Conservation (phyloP, 2,113 vertebrate species). For the Rhinogobius similis region DNA sequence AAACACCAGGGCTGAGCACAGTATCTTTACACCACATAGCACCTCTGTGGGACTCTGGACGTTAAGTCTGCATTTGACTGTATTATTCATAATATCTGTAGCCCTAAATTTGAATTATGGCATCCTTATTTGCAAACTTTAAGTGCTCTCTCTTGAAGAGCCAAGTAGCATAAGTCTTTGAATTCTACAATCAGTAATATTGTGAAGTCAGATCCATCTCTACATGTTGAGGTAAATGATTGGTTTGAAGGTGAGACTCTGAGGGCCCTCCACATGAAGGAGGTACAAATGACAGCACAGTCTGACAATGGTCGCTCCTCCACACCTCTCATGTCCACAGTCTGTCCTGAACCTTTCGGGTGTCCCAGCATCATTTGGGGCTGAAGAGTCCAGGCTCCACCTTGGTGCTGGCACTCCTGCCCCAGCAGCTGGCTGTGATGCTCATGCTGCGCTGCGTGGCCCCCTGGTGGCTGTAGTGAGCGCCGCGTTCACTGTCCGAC, state of each 20-base stretch:
- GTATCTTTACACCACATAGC: not conserved
- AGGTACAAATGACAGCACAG: not conserved
- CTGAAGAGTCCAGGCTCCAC: slow-evolving; percentile 79
- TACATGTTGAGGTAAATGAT: slow-evolving; percentile 1
- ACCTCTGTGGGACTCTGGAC: not conserved
- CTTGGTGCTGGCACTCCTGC: slow-evolving; percentile 81
- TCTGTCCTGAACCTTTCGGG: slow-evolving; percentile 13
- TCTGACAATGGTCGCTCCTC: not conserved
- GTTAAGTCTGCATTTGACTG: not conserved
- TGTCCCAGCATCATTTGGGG: slow-evolving; percentile 51
- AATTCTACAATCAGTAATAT: not conserved
- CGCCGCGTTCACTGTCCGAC: slow-evolving; percentile 79
- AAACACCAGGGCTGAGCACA: no score
- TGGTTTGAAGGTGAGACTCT: not conserved
- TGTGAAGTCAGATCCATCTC: not conserved
- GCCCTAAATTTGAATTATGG: not conserved
- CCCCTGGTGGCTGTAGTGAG: slow-evolving; percentile 65
- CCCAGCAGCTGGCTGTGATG: slow-evolving; percentile 89
- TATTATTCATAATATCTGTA: not conserved
- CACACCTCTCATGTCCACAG: not conserved
- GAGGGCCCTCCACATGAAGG: not conserved
- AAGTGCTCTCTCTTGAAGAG: not conserved
- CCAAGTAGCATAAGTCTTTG: not conserved
- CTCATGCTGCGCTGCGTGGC: slow-evolving; percentile 85
- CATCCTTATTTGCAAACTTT: no score